Evolutionary conservation across 2,797 vertebrate genomes (phyloP).

Genomic region (Paramormyrops hopkinsi): DNA sequence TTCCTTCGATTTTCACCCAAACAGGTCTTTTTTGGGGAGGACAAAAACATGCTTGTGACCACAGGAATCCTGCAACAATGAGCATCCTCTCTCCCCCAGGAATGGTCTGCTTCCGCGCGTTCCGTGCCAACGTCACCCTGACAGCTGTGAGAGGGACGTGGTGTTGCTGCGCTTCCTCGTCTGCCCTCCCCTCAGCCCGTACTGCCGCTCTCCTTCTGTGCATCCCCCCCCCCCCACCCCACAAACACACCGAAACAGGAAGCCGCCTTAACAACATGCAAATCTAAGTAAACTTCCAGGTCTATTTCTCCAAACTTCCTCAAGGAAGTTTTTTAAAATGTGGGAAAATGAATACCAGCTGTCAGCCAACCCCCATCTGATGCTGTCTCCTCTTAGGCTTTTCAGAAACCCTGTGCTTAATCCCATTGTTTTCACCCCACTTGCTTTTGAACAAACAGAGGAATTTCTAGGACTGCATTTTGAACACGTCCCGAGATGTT

Average conservation of each 20-base stretch:
- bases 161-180: constrained; percentile 52
- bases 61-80: constrained; percentile 64
- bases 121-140: constrained; percentile 41
- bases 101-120: constrained; percentile 21
- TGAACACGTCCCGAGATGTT: constrained; percentile 29
- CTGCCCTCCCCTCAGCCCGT: constrained; percentile 76
- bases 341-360: constrained; percentile 68
- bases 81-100: constrained; percentile 26
- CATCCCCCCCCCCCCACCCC: constrained; percentile 61
- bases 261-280: constrained; percentile 50
- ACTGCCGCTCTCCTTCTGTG: constrained; percentile 70
- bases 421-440: constrained; percentile 46
- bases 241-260: constrained; percentile 66
- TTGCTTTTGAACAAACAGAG: constrained; percentile 33
- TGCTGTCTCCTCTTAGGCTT: constrained; percentile 21
- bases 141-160: constrained; percentile 41
- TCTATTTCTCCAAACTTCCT: constrained; percentile 68
- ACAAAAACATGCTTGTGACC: constrained; percentile 53
- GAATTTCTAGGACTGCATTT: constrained; percentile 24
- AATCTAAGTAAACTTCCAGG: constrained; percentile 54
- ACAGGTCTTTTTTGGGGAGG: constrained; percentile 49
- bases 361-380: constrained; percentile 32
- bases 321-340: constrained; percentile 76
- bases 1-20: constrained; percentile 36
- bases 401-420: constrained; percentile 43